Base-by-base conservation (phyloP, 1,140 invertebrate species). In the Triops longicaudatus region DNA sequence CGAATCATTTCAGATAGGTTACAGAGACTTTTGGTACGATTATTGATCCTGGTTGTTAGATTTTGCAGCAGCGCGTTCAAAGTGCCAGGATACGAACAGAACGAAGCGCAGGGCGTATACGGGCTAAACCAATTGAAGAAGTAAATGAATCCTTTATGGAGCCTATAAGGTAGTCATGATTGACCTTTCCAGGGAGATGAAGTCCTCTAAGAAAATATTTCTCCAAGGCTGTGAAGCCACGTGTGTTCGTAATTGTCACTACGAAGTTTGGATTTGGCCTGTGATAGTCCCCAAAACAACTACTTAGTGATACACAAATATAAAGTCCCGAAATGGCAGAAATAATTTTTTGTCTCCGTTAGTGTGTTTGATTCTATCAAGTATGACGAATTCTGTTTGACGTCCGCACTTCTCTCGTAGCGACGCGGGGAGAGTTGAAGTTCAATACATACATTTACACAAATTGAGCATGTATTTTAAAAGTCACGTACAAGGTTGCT, bases 31-130 rank as follows among this genome's bases (percentile, higher is more conserved):
- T n/a, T 63, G 50, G 6, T n/a, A 6, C 28, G 17, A 72, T 28
- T 26, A 44, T 28, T 71, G 50, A 37, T 71, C 37, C 71, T 71
- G 12, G 26, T 71, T 22, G 26, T 0, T 26, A 77, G 76, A 72
- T 42, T 73, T 26, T 77, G 31, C 72, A 42, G n/a, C 41, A 73
- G 27, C 76, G 76, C n/a, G 76, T 43, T 37, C 76, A 77, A 73
- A 77, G 76, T 26, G 76, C 76, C 42, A 31, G 76, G 41, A 71
- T 77, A 43, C 42, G 72, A 10, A 77, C 72, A 26, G 72, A 72
- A n/a, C 73, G 73, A 73, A 72, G 71, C 41, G 63, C 76, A 42
- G 42, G 76, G 17, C 71, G 43, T 26, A 27, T 50, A 26, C 74
- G 26, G 22, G 43, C 63, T 27, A 63, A 43, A 28, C 74, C 74